Percentiles rank a stretch among this genome's conserved stretches.
phyloP scores from a whole-genome alignment of 2,113 vertebrate species.

The Bubo scandiacus region DNA sequence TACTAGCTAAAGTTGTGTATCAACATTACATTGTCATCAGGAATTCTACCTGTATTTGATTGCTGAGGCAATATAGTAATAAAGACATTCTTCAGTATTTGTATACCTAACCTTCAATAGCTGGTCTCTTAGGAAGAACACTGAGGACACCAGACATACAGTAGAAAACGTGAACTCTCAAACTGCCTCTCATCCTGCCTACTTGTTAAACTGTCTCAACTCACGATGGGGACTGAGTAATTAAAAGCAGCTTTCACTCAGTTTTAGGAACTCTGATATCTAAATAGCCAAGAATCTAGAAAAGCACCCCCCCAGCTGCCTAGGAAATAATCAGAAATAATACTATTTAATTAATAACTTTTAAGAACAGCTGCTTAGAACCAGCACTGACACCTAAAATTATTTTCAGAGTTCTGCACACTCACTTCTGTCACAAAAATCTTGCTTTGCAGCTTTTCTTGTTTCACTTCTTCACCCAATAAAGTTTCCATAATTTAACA shows the following conservation, averaged over 20 bases:
- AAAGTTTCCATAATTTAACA: neutral
- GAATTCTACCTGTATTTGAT: neutral
- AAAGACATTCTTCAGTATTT: neutral
- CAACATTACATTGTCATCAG: neutral
- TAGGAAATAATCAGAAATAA: neutral
- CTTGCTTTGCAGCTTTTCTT: neutral
- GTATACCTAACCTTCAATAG: neutral
- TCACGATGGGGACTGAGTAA: rapidly evolving
- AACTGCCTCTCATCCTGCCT: neutral
- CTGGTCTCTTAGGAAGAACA: neutral
- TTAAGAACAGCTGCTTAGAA: neutral
- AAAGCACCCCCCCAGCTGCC: neutral
- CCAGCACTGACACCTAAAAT: neutral
- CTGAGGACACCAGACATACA: neutral
- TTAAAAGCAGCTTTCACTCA: neutral
- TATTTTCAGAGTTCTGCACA: neutral
- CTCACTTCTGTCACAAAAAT: neutral
- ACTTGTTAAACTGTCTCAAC: neutral
- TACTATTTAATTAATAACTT: neutral
- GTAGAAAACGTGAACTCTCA: neutral
- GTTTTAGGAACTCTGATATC: neutral
- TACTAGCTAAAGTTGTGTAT: neutral
- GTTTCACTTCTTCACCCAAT: neutral
- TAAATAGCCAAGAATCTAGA: neutral
- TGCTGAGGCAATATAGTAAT: neutral